phyloP scores from a whole-genome alignment of 2,113 vertebrate genomes.

The Hemibagrus wyckioides region DNA sequence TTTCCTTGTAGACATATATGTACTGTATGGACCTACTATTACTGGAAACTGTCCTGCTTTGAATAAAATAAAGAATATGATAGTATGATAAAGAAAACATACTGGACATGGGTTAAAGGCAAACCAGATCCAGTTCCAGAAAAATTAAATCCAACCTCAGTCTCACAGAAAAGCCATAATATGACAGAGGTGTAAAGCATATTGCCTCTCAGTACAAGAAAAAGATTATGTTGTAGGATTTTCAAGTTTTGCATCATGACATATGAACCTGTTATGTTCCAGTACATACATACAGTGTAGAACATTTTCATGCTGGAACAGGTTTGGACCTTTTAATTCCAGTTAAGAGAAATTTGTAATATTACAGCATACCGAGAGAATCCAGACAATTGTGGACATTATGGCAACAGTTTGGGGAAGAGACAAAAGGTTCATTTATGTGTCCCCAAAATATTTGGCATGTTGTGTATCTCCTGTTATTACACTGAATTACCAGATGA shows the following conservation, averaged over 20 bases:
- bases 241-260: background rate
- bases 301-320: background rate
- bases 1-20: background rate
- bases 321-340: background rate
- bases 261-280: background rate
- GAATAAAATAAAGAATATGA: background rate
- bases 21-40: background rate
- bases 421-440: no score
- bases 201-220: no score
- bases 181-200: background rate
- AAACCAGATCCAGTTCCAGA: background rate
- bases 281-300: background rate
- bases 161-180: background rate
- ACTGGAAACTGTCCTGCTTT: background rate
- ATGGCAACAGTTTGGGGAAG: background rate
- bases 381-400: background rate
- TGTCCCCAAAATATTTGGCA: background rate
- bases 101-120: background rate
- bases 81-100: background rate
- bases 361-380: background rate
- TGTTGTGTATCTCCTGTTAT: background rate
- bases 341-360: background rate
- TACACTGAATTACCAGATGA: background rate
- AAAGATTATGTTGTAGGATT: background rate
- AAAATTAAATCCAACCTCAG: background rate